Base-by-base conservation (phyloP, 2,888 invertebrate species). In the Diarsia brunnea region DNA sequence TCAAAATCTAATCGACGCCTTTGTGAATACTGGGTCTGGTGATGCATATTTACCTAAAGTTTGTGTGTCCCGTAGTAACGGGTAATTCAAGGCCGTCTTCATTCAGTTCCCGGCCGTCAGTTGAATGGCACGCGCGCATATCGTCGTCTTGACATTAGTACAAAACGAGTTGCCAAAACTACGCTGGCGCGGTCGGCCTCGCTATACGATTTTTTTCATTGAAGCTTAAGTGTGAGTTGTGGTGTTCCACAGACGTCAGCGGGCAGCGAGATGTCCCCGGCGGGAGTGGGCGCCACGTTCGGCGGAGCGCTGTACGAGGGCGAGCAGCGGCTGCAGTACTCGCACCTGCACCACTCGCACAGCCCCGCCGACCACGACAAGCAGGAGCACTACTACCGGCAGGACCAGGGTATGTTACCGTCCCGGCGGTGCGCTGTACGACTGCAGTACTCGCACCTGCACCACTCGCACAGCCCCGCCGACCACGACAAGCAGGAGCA, bases 351-450 rank as follows among this genome's bases (percentile, higher is more conserved):
- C 21, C 85, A 88, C 82, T n/a, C 83, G 71, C 84, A 84, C 84
- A 81, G 84, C 64, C 84, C 84, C 77, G 91, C 31, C 24, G 21
- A 63, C 21, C 65, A 5, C 38, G 69, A 68, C 78, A 77, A 77
- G 71, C 85, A 88, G 78, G 93, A 94, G 43, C 90, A 91, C 89
- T 93, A 95, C 88, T 95, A 95, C 90, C 85, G 90, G 66, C 94
- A 93, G 84, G 95, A 95, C 45, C 92, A 92, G 88, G 94, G 95
- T 90, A 27, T 1, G 43, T 24, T 16, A 58, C 49, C 49, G 49
- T 38, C n/a, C n/a, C n/a, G n/a, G n/a, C n/a, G n/a, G n/a, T n/a
- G n/a, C n/a, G n/a, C n/a, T n/a, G n/a, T n/a, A n/a, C n/a, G n/a
- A n/a, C n/a, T n/a, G n/a, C n/a, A n/a, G n/a, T n/a, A n/a, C n/a